Base-by-base conservation (phyloP, 2,113 vertebrate genomes). In the Oriolus oriolus region DNA sequence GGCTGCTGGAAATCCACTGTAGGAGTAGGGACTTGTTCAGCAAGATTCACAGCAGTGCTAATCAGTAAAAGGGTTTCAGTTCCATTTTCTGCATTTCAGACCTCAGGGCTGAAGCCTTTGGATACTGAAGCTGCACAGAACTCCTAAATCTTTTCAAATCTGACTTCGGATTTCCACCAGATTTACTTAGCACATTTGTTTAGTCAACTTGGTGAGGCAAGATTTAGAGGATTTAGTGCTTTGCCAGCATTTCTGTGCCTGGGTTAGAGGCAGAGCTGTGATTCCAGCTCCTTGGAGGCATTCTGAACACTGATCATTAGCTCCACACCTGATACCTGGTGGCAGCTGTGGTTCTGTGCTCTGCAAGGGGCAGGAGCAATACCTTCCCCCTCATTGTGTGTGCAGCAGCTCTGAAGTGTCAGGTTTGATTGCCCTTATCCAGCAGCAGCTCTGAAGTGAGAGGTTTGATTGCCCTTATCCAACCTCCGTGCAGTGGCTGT, bases 151-250 rank as follows among this genome's bases (percentile, higher is more conserved):
- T 78, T 87, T 59, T 74, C 81, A 60, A 49, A 69, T 80, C 60
- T 47, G 54, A 39, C 64, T 63, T 81, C 0, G 11, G 47, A 80
- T 83, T 85, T 53, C 49, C 30, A 54, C 22, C 50, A 42, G 44
- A 56, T 90, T 90, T 83, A 20, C 31, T 87, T 61, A 61, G 95
- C 92, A 84, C 92, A 77, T 96, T 96, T 97, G 45, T 79, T 96
- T 24, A 47, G 84, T 78, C 90, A 92, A 74, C 95, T 96, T 93
- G 91, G 84, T 74, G 84, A 97, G 96, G 96, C 77, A 91, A 93
- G 94, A 92, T 97, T 94, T 86, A 93, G 96, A 94, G 95, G 97
- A 80, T 95, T 92, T 81, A 93, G 91, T 95, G 96, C 95, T 86
- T 97, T 31, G 22, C 66, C 80, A 74, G 84, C 80, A 31, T 94